Conservation (phyloP, 2,888 invertebrate genomes). For the Anoncus sp. region DNA sequence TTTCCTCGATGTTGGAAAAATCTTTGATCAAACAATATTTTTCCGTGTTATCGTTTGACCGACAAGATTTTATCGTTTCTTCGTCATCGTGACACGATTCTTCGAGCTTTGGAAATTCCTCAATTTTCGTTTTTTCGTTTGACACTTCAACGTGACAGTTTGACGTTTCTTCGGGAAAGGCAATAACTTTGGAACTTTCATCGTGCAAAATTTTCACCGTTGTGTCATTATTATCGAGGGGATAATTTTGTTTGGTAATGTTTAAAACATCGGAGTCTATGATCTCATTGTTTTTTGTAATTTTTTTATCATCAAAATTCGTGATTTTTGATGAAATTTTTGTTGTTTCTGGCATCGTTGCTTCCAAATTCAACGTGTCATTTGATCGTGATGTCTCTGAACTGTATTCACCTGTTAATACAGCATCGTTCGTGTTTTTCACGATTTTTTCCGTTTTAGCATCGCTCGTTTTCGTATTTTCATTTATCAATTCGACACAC, state of each 20-base stretch:
- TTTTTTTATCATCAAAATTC: conserved; percentile 51
- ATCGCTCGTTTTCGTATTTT: too few species aligned
- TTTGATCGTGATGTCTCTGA: conserved; percentile 74
- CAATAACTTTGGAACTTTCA: background rate
- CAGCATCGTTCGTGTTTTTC: conserved; percentile 29
- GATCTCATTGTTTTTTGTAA: conserved; percentile 38
- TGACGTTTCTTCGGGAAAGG: background rate
- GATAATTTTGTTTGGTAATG: background rate
- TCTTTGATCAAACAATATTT: too few species aligned
- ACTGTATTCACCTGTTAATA: conserved; percentile 30
- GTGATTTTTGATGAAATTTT: conserved; percentile 10
- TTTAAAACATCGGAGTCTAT: conserved; percentile 24
- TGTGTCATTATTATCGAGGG: conserved; percentile 14
- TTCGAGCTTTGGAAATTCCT: background rate
- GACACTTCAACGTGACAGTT: too few species aligned
- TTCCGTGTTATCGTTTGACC: too few species aligned
- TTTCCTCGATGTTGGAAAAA: too few species aligned
- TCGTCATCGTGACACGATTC: background rate
- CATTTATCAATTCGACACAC: conserved; percentile 3
- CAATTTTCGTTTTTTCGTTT: background rate
- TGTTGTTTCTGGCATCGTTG: conserved; percentile 69
- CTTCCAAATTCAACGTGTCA: conserved; percentile 72
- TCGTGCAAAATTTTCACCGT: conserved; percentile 16
- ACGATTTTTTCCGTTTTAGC: conserved; percentile 15
- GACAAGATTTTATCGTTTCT: background rate